A percentile compares a stretch with the other conserved stretches of the same genome.
phyloP scores from a whole-genome alignment of 2,888 invertebrate genomes.

The Orthonevra nobilis region DNA sequence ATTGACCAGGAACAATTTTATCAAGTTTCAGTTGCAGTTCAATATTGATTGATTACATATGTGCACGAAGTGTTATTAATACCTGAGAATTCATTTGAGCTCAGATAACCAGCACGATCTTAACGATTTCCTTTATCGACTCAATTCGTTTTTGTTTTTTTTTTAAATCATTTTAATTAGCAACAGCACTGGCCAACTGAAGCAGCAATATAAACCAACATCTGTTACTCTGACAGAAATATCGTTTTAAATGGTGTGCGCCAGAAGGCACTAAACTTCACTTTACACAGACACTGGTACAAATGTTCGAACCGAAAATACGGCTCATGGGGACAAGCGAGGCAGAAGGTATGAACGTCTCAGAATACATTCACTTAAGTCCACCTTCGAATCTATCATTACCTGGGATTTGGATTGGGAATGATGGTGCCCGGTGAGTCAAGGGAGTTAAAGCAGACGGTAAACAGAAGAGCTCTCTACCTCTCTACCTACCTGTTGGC shows the following conservation, averaged over 20 bases:
- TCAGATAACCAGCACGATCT: slow-evolving; percentile 10
- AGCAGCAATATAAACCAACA: slow-evolving; percentile 37
- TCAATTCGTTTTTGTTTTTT: neutral
- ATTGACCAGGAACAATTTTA: no score
- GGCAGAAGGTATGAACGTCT: slow-evolving; percentile 43
- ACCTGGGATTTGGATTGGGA: slow-evolving; percentile 33
- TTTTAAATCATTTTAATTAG: slow-evolving; percentile 53
- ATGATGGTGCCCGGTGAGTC: slow-evolving; percentile 14
- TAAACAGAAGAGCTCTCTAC: slow-evolving; percentile 13
- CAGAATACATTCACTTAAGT: slow-evolving; percentile 60
- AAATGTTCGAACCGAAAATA: slow-evolving; percentile 15
- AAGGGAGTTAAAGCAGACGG: neutral
- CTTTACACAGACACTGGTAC: no score
- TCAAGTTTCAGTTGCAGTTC: no score
- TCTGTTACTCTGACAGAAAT: slow-evolving; percentile 54
- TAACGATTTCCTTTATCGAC: slow-evolving; percentile 29
- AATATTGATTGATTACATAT: slow-evolving; percentile 1
- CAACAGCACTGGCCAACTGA: slow-evolving; percentile 13
- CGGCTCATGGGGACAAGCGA: slow-evolving; percentile 22
- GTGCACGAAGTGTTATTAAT: neutral
- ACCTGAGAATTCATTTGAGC: neutral
- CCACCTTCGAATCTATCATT: slow-evolving; percentile 69
- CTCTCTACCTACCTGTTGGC: slow-evolving; percentile 54
- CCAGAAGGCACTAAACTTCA: slow-evolving; percentile 65
- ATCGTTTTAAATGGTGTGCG: slow-evolving; percentile 63